phyloP scores from a whole-genome alignment of 2,888 invertebrate genomes.

The Halocaridina rubra region DNA sequence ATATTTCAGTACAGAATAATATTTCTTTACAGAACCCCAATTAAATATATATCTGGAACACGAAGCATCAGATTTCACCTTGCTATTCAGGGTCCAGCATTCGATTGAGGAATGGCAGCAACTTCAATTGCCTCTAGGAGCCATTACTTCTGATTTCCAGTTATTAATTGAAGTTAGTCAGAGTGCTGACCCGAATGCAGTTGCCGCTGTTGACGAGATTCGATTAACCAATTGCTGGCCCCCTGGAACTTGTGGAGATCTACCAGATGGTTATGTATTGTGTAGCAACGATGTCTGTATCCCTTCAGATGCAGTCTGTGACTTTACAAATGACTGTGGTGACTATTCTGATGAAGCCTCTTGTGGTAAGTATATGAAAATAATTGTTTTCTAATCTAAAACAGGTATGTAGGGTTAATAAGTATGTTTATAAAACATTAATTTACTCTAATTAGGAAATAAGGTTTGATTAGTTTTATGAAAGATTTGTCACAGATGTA shows the following conservation, averaged over 20 bases:
- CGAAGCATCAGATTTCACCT: slow-evolving; percentile 31
- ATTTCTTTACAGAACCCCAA: slow-evolving; percentile 7
- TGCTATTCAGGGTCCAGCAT: slow-evolving; percentile 16
- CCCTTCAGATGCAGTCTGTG: slow-evolving; percentile 44
- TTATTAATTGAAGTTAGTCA: slow-evolving; percentile 32
- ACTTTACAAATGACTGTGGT: slow-evolving; percentile 53
- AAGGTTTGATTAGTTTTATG: too few relatives aligned
- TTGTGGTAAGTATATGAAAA: slow-evolving; percentile 40
- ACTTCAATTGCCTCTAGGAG: slow-evolving; percentile 22
- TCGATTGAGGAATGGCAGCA: slow-evolving; percentile 29
- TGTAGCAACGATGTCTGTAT: slow-evolving; percentile 42
- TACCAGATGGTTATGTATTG: slow-evolving; percentile 18
- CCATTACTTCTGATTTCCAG: slow-evolving; percentile 17
- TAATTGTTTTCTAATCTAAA: too few relatives aligned
- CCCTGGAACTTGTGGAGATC: background rate
- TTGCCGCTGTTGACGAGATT: slow-evolving; percentile 18
- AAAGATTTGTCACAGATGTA: too few relatives aligned
- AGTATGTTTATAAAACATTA: too few relatives aligned
- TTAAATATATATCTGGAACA: slow-evolving; percentile 31
- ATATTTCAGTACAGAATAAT: background rate
- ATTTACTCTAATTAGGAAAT: too few relatives aligned
- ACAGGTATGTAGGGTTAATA: too few relatives aligned
- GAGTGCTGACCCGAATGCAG: background rate
- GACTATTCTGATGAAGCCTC: slow-evolving; percentile 47
- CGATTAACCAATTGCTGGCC: slow-evolving; percentile 9